A percentile compares a stretch with the other conserved stretches of the same genome.
Evolutionary conservation across 2,888 invertebrate species (phyloP).

Genomic region (Andrena chrysosceles): DNA sequence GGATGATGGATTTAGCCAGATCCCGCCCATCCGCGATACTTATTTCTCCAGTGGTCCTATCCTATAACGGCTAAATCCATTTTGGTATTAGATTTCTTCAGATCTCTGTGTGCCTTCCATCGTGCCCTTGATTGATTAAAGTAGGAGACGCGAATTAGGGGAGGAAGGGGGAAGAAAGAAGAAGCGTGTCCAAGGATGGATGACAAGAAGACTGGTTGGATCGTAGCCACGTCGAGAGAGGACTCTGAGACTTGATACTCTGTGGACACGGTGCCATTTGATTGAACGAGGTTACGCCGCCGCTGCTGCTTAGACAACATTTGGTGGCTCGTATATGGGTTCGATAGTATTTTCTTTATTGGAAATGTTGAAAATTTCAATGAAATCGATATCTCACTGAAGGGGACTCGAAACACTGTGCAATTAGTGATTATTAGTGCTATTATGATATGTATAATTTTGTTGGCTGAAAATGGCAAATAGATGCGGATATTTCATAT

Average conservation of each 20-base stretch:
- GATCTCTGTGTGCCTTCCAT: constrained; percentile 72
- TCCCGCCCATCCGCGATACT: constrained; percentile 62
- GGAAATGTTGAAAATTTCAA: background rate
- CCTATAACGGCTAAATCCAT: constrained; percentile 77
- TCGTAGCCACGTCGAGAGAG: constrained; percentile 65
- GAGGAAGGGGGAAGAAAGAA: constrained; percentile 16
- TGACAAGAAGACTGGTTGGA: constrained; percentile 63
- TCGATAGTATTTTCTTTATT: background rate
- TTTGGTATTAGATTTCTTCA: constrained; percentile 79
- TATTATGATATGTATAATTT: too few species aligned
- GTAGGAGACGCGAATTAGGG: constrained; percentile 58
- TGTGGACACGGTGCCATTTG: constrained; percentile 48
- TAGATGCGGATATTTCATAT: too few species aligned
- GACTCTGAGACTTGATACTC: constrained; percentile 55
- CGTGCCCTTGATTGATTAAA: constrained; percentile 76
- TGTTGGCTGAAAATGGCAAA: too few species aligned
- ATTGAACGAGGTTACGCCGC: constrained; percentile 43
- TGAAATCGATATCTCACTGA: background rate
- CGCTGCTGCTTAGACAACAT: constrained; percentile 37
- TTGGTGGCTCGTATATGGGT: constrained; percentile 20
- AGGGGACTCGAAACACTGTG: too few species aligned
- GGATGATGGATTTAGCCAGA: constrained; percentile 72
- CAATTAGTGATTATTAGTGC: too few species aligned
- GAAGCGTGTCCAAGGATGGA: constrained; percentile 47
- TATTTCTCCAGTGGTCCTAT: constrained; percentile 68